phyloP scores from a whole-genome alignment of 2,113 vertebrate species.

The Pluvialis apricaria region DNA sequence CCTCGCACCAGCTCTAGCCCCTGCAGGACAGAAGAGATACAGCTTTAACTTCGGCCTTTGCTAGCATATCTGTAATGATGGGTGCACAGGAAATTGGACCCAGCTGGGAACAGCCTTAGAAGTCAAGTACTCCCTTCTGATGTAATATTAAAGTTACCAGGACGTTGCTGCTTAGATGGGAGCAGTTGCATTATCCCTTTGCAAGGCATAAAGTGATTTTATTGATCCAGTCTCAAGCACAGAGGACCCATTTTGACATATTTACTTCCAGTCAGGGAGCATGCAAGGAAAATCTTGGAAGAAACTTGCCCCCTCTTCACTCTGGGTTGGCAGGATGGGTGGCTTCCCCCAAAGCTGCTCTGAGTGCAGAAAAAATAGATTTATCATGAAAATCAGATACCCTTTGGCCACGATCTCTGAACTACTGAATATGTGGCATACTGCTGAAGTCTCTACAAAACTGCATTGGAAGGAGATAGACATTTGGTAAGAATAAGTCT shows the following conservation, averaged over 20 bases:
- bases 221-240: not conserved
- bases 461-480: not conserved
- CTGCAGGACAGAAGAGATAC: not conserved
- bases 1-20: accelerated
- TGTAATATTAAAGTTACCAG: not conserved
- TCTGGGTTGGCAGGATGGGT: not conserved
- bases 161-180: not conserved
- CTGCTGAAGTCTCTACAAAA: not conserved
- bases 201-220: not conserved
- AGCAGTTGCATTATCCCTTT: not conserved
- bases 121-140: not conserved
- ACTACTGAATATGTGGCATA: not conserved
- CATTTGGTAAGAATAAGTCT: not conserved
- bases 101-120: not conserved
- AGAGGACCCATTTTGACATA: not conserved
- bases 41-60: not conserved
- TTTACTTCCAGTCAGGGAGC: not conserved
- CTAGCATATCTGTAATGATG: not conserved
- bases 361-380: not conserved
- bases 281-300: not conserved
- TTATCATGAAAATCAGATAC: not conserved
- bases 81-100: not conserved
- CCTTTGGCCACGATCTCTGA: not conserved
- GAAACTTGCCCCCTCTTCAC: not conserved
- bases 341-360: not conserved